These are phyloP conservation scores for Patella pellucida DNA, from an alignment of 2,888 invertebrate species.

Conservation along the genomic window DNA sequence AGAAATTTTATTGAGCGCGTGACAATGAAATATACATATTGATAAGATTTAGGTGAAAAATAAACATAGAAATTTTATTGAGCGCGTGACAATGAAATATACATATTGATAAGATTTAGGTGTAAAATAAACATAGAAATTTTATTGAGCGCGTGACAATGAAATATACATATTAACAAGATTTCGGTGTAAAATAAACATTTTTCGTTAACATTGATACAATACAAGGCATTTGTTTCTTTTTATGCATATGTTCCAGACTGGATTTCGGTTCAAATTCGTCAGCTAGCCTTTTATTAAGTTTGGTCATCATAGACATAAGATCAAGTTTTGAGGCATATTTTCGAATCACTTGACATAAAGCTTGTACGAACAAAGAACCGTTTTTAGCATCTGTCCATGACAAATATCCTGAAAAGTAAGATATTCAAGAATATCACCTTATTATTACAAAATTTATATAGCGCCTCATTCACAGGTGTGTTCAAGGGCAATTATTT, in stretches of 20 bases:
- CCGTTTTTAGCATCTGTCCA: constrained; percentile 69
- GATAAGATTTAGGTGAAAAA: too few relatives aligned
- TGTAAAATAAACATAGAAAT: too few relatives aligned
- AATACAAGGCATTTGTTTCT: constrained; percentile 67
- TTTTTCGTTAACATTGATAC: constrained; percentile 68
- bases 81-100: too few relatives aligned
- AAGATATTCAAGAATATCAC: neutral
- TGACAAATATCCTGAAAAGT: constrained; percentile 61
- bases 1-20: too few relatives aligned
- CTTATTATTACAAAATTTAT: too few relatives aligned
- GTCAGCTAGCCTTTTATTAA: constrained; percentile 66
- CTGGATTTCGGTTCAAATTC: constrained; percentile 64
- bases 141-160: too few relatives aligned
- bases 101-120: too few relatives aligned
- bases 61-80: too few relatives aligned
- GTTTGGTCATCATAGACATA: constrained; percentile 64
- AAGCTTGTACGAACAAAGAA: constrained; percentile 69
- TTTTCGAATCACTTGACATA: constrained; percentile 56
- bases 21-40: too few relatives aligned
- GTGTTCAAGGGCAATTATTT: too few relatives aligned
- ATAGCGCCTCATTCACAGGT: too few relatives aligned
- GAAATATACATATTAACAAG: too few relatives aligned
- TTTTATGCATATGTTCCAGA: constrained; percentile 54
- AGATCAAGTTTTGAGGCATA: constrained; percentile 55
- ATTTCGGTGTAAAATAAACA: constrained; percentile 54